phyloP scores from a whole-genome alignment of 2,797 vertebrate genomes.

The Rhinoraja longicauda region DNA sequence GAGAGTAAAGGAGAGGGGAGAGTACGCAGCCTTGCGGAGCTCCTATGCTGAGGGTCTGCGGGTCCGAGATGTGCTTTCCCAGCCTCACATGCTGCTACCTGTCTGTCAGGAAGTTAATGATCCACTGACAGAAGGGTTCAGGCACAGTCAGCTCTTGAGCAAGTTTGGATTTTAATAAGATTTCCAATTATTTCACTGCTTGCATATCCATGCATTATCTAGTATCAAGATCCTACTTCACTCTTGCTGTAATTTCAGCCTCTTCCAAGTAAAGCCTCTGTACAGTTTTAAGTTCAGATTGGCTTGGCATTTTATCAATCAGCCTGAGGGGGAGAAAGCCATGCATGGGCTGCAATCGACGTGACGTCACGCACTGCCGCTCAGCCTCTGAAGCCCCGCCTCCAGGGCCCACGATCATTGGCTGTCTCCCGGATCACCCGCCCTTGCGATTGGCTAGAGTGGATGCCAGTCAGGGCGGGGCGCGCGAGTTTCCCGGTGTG shows the following conservation, averaged over 20 bases:
- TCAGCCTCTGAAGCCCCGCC: neutral
- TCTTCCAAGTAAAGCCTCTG: neutral
- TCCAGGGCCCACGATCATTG: neutral
- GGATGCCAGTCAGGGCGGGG: neutral
- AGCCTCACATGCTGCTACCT: too few relatives aligned
- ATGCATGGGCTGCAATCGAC: too few relatives aligned
- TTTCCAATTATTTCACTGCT: neutral
- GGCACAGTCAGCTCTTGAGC: too few relatives aligned
- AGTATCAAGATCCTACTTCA: neutral
- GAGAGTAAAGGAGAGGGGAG: too few relatives aligned
- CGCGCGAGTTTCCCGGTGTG: neutral
- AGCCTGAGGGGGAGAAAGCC: neutral
- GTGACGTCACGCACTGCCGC: neutral
- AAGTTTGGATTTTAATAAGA: too few relatives aligned
- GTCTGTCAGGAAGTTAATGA: too few relatives aligned
- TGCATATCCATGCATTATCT: too few relatives aligned
- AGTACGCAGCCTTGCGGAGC: too few relatives aligned
- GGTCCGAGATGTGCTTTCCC: too few relatives aligned
- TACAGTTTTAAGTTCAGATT: neutral
- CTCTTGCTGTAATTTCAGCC: neutral
- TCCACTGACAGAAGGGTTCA: too few relatives aligned
- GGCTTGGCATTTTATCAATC: neutral
- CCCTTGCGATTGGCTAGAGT: neutral
- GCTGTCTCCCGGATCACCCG: conserved; percentile 39
- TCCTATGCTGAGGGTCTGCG: too few relatives aligned